These are phyloP conservation scores for Manis crassicaudata DNA, from an alignment of 2,797 vertebrate species.

Conservation along the genomic window DNA sequence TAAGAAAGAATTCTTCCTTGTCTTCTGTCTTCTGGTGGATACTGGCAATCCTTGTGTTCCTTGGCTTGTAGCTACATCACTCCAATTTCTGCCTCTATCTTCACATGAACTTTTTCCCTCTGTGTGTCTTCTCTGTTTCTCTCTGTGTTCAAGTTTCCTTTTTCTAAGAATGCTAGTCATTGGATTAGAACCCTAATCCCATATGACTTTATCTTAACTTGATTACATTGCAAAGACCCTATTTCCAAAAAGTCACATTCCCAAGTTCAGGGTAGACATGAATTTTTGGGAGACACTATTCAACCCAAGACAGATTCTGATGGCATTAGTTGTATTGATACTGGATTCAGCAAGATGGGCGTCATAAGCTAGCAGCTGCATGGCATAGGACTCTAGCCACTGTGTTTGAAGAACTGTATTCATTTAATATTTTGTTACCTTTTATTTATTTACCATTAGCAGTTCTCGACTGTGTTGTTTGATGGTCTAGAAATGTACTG, in stretches of 20 bases:
- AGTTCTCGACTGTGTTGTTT: not conserved
- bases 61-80: not conserved
- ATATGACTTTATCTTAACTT: not conserved
- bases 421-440: not conserved
- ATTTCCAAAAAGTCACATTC: not conserved
- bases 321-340: not conserved
- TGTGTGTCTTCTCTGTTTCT: not conserved
- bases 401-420: conserved; percentile 1
- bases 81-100: not conserved
- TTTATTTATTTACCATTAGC: not conserved
- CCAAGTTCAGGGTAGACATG: not conserved
- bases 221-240: not conserved
- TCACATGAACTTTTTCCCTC: not conserved
- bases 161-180: not conserved
- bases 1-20: not conserved
- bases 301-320: not conserved
- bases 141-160: not conserved
- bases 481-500: not conserved
- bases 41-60: not conserved
- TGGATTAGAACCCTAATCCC: not conserved
- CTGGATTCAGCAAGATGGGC: not conserved
- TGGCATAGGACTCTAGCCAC: not conserved
- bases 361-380: not conserved
- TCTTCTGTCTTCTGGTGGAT: not conserved
- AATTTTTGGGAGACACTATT: not conserved